Percentiles rank a stretch among this genome's conserved stretches.
Conservation (phyloP, 2,113 vertebrate species). For the Oenanthe melanoleuca region DNA sequence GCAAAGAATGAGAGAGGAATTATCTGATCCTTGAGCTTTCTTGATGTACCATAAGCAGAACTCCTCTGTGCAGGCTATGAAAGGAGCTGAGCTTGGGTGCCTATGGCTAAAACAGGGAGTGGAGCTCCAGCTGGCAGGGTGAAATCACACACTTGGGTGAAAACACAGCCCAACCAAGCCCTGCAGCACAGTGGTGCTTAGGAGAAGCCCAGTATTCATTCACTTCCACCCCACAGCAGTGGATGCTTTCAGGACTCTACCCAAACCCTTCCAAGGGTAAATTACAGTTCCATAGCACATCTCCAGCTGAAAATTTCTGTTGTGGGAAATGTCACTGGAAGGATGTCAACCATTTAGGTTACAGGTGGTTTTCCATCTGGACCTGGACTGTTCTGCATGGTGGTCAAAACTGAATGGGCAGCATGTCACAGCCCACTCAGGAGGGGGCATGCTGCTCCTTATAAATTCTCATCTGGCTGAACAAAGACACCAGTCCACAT, state of each 20-base stretch:
- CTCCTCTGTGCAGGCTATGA: not conserved
- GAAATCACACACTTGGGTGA: not conserved
- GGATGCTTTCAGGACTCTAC: not conserved
- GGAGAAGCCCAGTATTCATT: not conserved
- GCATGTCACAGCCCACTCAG: not conserved
- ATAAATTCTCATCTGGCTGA: not conserved
- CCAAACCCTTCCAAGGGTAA: not conserved
- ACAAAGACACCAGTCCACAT: not conserved
- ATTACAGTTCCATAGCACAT: not conserved
- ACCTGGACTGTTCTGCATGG: not conserved
- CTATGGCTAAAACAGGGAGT: not conserved
- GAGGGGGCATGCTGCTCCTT: not conserved
- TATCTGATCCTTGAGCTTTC: not conserved
- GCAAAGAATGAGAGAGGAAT: not conserved
- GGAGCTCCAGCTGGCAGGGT: not conserved
- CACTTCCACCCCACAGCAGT: not conserved
- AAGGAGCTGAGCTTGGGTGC: not conserved
- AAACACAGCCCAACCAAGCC: not conserved
- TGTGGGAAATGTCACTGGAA: not conserved
- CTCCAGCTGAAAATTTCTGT: accelerated
- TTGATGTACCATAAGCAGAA: not conserved
- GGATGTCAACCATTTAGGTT: not conserved
- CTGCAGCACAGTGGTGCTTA: not conserved
- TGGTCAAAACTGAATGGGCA: not conserved
- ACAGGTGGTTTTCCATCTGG: not conserved